These are phyloP conservation scores for Argentina silus DNA, from an alignment of 2,797 vertebrate species.

Conservation along the genomic window DNA sequence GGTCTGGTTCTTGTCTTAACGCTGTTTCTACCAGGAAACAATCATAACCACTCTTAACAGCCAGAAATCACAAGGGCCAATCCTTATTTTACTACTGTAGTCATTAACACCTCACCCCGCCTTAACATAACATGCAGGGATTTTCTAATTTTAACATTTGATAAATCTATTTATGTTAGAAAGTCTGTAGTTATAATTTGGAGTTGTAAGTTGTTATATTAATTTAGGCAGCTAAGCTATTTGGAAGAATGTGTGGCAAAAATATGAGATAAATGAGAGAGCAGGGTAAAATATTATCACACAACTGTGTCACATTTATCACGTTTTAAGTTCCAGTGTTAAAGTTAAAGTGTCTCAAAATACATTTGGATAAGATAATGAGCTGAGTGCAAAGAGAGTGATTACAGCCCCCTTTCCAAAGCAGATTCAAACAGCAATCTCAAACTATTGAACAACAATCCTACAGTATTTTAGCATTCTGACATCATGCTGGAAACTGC, in stretches of 20 bases:
- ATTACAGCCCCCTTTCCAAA: slow-evolving; percentile 51
- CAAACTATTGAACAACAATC: slow-evolving; percentile 48
- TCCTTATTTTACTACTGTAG: too few species aligned
- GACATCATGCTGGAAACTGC: slow-evolving; percentile 48
- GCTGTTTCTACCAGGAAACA: slow-evolving; percentile 1
- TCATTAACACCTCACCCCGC: too few species aligned
- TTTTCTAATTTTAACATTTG: too few species aligned
- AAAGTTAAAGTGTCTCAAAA: slow-evolving; percentile 38
- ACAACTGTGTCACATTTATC: slow-evolving; percentile 17
- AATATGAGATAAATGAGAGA: slow-evolving; percentile 35
- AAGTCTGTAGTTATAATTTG: too few species aligned
- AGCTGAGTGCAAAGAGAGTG: slow-evolving; percentile 29
- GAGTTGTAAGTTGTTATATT: too few species aligned
- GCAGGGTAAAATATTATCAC: slow-evolving; percentile 23
- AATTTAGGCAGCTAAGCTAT: too few species aligned
- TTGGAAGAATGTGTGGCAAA: too few species aligned
- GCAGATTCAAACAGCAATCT: slow-evolving; percentile 54
- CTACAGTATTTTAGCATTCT: slow-evolving; percentile 48
- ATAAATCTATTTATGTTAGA: too few species aligned
- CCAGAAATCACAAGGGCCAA: too few species aligned
- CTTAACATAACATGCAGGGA: too few species aligned
- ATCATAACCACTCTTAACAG: slow-evolving; percentile 2
- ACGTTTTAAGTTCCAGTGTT: slow-evolving; percentile 29
- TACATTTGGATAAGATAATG: slow-evolving; percentile 18
- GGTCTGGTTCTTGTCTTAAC: too few species aligned